Evolutionary conservation across 2,888 invertebrate genomes (phyloP).

Genomic region (Trissonchulus sp.): DNA sequence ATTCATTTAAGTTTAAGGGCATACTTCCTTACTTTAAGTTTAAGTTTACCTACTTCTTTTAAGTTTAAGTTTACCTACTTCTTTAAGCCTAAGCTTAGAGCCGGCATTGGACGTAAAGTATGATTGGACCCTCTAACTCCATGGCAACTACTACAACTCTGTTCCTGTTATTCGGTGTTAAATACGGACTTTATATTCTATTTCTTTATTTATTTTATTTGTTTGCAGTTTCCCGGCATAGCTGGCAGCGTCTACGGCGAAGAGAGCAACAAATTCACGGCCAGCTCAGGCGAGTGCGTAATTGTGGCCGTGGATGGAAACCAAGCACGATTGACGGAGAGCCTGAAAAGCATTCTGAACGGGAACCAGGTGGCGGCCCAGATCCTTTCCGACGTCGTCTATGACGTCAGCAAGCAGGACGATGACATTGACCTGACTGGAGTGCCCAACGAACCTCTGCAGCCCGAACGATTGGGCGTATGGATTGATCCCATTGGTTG

Average conservation of each 20-base stretch:
- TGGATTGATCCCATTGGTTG: conserved; percentile 98
- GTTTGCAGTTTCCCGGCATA: conserved; percentile 64
- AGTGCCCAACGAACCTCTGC: conserved; percentile 48
- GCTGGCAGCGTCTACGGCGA: conserved; percentile 66
- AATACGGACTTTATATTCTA: too few relatives aligned
- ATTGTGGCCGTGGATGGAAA: neutral
- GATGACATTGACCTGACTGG: neutral
- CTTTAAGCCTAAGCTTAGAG: too few relatives aligned
- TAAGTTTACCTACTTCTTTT: too few relatives aligned
- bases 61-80: too few relatives aligned
- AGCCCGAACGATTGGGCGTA: conserved; percentile 61
- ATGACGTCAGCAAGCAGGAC: neutral
- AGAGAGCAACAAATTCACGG: conserved; percentile 62
- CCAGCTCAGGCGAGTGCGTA: neutral
- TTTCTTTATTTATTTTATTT: neutral
- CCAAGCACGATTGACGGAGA: neutral
- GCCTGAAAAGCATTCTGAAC: neutral
- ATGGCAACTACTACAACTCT: too few relatives aligned
- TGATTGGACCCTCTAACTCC: too few relatives aligned
- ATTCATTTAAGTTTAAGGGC: too few relatives aligned
- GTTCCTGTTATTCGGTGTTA: too few relatives aligned
- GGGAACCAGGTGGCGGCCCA: neutral
- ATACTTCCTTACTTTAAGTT: too few relatives aligned
- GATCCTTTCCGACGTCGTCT: neutral
- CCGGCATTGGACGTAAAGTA: too few relatives aligned